Evolutionary conservation across 2,888 invertebrate species (phyloP), one percentile per base, ranked within the genome.

Genomic region (Scaptomyza parva): DNA sequence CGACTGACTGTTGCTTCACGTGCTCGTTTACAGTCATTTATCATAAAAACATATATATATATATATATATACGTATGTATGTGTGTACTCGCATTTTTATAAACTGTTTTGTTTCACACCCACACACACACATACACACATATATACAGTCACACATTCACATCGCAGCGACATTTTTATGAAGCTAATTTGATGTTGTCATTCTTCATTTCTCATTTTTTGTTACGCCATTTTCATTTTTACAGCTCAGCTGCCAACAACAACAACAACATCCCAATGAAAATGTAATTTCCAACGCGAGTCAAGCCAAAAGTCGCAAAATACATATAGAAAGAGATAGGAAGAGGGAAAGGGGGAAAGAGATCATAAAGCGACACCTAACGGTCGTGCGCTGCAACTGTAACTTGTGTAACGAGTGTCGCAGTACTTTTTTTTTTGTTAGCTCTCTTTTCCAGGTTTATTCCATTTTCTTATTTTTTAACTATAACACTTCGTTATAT

Each of bases 11-110:
- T 70, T 68, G 70, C 70, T 86, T 83, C 86, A 83, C 81, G 74
- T 84, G 82, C 83, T 86, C 87, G 87, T 86, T 84, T 81, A 74
- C 83, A 83, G 85, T 86, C 83, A 83, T 83, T 83, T 83, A 83
- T 86, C 83, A 83, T 83, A 83, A 81, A 83, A 83, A 86, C 86
- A 17, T 37, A 35, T 17, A 35, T 35, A 35, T 14, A 14, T 14
- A 14, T 35, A 37, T 17, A 17, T n/a, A 83, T 83, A 86, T 83
- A n/a, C n/a, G n/a, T n/a, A n/a, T n/a, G n/a, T n/a, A n/a, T n/a
- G n/a, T n/a, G n/a, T 78, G 84, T 74, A 81, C 76, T 81, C 68
- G 66, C 84, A 77, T 77, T 82, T 82, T 86, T 82, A 82, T 82
- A 86, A 82, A 82, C 82, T 86, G 82, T 83, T 86, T 83, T 81